phyloP scores from a whole-genome alignment of 1,140 invertebrate genomes.

The Pantala flavescens region DNA sequence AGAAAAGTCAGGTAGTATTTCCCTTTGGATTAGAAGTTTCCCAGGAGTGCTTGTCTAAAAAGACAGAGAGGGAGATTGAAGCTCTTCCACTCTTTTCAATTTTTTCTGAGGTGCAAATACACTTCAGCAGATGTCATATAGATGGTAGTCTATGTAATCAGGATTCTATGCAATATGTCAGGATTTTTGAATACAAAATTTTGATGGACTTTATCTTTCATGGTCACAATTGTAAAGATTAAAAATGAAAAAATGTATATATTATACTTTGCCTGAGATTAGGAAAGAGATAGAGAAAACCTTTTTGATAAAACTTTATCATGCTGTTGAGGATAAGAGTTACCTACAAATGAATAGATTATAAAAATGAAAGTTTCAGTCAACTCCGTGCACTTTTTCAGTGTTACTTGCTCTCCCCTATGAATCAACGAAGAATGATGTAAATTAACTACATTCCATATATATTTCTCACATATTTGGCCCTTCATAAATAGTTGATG shows the following conservation, averaged over 20 bases:
- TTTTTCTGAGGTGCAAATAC: constrained; percentile 13
- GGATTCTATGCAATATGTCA: constrained; percentile 19
- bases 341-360: constrained; percentile 24
- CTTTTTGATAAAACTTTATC: constrained; percentile 25
- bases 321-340: constrained; percentile 25
- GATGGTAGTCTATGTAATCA: constrained; percentile 20
- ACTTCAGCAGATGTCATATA: background rate
- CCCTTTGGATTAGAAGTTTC: constrained; percentile 21
- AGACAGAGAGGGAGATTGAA: constrained; percentile 13
- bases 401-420: constrained; percentile 22
- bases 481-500: constrained; percentile 22
- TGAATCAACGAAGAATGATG: constrained; percentile 25
- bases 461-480: constrained; percentile 23
- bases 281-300: constrained; percentile 24
- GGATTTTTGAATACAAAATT: constrained; percentile 25
- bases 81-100: background rate
- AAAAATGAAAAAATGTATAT: constrained; percentile 23
- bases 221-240: constrained; percentile 25
- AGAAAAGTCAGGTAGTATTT: constrained; percentile 21
- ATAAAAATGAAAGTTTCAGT: constrained; percentile 22
- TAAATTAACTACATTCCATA: constrained; percentile 24
- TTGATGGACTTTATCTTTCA: constrained; percentile 25
- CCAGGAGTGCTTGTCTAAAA: constrained; percentile 8
- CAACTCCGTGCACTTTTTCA: constrained; percentile 23
- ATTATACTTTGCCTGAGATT: constrained; percentile 25